Base-by-base conservation (phyloP, 2,888 invertebrate genomes). In the Drosophila robusta region DNA sequence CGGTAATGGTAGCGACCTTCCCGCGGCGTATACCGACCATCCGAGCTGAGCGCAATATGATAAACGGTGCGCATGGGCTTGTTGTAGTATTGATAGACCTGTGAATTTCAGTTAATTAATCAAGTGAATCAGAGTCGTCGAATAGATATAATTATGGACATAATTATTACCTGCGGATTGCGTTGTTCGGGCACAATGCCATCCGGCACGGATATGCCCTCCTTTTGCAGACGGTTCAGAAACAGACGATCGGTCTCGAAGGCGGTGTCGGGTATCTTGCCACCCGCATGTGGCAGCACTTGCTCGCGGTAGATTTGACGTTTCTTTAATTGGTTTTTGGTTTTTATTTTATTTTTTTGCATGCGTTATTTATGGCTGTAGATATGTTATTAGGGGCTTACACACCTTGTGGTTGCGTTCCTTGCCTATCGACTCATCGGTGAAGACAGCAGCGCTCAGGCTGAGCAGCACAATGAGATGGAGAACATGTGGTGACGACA, bases 271-370 rank as follows among this genome's bases (percentile, higher is more conserved):
- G 95, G 95, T 74, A 95, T 94, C 89, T 94, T 94, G 1, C 95
- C 95, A 38, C 95, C 95, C 36, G 93, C 92, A 75, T 93, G 93
- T 8, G 95, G 95, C 47, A 94, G 84, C 16, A 95, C 93, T 87
- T 95, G 93, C 79, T 95, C 95, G 16, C 95, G 93, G 90, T 94
- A 95, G 74, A 95, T 93, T 91, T 95, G 94, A 34, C 95, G 92
- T 89, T 95, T 95, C 91, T 93, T 72, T 50, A 88, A 78, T 74
- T 57, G 56, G 74, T 58, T 78, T 71, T 76, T n/a, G 3, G 0
- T 29, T 29, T 29, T 29, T 2, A 3, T 29, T 22, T 22, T 3
- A 4, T 3, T 22, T 22, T 22, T 22, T 51, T n/a, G n/a, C 7
- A 22, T 45, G 16, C 44, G 76, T 80, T 70, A 70, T 76, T 76